Base-by-base conservation (phyloP, 2,888 invertebrate species). In the Parasteatoda lunata region DNA sequence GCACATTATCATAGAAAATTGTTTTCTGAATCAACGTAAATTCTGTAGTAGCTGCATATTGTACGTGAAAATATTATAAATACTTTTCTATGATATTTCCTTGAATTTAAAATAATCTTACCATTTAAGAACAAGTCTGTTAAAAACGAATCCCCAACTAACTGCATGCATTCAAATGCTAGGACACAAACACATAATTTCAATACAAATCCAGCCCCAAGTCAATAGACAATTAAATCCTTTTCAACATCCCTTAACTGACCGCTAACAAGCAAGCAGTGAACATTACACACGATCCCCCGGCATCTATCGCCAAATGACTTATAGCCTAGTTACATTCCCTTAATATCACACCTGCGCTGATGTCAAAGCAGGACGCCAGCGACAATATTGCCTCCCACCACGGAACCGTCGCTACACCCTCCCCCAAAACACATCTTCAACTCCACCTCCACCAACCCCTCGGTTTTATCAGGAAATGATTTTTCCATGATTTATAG, bases 331-430 rank as follows among this genome's bases (percentile, higher is more conserved):
- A 59, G 86, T 68, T 79, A 81, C 86, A 76, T 77, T 81, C 80
- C 77, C 86, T 59, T 77, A 86, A 86, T 86, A 86, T 86, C 86
- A 81, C 86, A 86, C 86, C 86, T 86, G 86, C 81, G 81, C 64
- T 71, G 77, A 77, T 83, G 83, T 84, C 83, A 84, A 77, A 77
- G 83, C 69, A 76, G 75, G 30, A 30, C 71, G 71, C 59, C 77
- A 30, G 83, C 83, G 83, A 77, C 83, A 77, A 77, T 84, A 77
- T 84, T 84, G 83, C 11, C 8, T 54, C 70, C 76, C 76, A 45
- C 47, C 73, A 47, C 48, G 49, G 11, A 48, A 51, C 11, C 13
- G 68, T 54, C 66, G n/a, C 72, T 51, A 4, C 13, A 13, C 51
- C 72, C n/a, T 13, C n/a, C 47, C 54, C 47, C 30, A 30, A n/a